Conservation (phyloP, 2,113 vertebrate genomes). For the Dipodomys stephensi region DNA sequence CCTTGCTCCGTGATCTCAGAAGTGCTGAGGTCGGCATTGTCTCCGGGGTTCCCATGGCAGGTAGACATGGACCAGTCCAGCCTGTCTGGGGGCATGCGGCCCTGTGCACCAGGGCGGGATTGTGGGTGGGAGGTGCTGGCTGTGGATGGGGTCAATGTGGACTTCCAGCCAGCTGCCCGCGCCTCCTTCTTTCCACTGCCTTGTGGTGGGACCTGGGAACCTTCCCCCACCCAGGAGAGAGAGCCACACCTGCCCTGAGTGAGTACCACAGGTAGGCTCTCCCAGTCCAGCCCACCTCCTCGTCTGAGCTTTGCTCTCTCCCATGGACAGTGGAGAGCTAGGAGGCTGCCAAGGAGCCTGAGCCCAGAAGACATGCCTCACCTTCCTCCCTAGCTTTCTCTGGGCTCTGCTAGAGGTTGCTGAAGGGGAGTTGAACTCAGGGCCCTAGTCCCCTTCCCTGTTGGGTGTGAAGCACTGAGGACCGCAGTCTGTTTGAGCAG, state of each 20-base stretch:
- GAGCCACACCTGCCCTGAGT: rapidly evolving
- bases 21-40: background rate
- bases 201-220: rapidly evolving
- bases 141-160: background rate
- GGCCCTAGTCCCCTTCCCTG: too few species aligned
- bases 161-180: background rate
- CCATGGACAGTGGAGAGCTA: rapidly evolving
- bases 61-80: background rate
- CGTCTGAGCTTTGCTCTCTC: too few species aligned
- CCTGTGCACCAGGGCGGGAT: too few species aligned
- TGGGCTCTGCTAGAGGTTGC: too few species aligned
- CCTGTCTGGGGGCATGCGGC: background rate
- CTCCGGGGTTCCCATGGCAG: rapidly evolving
- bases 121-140: background rate
- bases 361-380: background rate
- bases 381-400: background rate
- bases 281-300: background rate
- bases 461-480: background rate
- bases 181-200: background rate
- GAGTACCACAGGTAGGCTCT: background rate
- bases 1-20: rapidly evolving
- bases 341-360: background rate
- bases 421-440: rapidly evolving
- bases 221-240: too few species aligned
- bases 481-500: rapidly evolving